Percentiles rank a stretch among this genome's conserved stretches.
phyloP scores from a whole-genome alignment of 1,140 invertebrate species.

The Globodera rostochiensis region DNA sequence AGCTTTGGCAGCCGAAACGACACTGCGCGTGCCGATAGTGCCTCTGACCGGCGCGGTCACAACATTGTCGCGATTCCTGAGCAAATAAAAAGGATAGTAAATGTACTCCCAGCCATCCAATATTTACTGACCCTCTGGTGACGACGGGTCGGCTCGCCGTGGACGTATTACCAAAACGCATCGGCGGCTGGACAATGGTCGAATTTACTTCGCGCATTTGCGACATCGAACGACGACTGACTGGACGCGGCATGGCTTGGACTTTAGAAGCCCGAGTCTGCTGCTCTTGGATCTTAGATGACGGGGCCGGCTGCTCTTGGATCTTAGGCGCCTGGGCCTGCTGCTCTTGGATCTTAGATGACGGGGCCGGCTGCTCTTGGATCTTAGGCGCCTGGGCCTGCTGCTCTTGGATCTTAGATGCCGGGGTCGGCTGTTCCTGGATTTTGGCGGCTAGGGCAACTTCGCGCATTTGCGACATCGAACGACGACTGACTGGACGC shows the following conservation, averaged over 20 bases:
- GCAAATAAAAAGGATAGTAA: no score
- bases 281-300: neutral
- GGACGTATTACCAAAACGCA: constrained; percentile 27
- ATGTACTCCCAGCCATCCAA: neutral
- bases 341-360: neutral
- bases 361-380: neutral
- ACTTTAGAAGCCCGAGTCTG: neutral
- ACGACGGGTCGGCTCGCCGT: neutral
- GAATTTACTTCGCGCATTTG: neutral
- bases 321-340: neutral
- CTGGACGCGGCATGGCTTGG: neutral
- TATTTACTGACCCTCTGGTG: constrained; percentile 5
- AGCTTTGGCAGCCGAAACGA: constrained; percentile 3
- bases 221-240: neutral
- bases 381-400: neutral
- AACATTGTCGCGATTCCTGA: no score
- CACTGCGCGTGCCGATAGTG: neutral
- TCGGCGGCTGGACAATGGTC: constrained; percentile 23
- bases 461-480: neutral
- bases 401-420: no score
- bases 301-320: neutral
- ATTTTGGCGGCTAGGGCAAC: neutral
- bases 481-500: neutral
- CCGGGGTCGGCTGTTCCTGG: neutral
- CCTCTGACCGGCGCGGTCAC: no score